Evolutionary conservation across 2,888 invertebrate species (phyloP), one percentile per base, ranked within the genome.

Genomic region (Arge pagana): DNA sequence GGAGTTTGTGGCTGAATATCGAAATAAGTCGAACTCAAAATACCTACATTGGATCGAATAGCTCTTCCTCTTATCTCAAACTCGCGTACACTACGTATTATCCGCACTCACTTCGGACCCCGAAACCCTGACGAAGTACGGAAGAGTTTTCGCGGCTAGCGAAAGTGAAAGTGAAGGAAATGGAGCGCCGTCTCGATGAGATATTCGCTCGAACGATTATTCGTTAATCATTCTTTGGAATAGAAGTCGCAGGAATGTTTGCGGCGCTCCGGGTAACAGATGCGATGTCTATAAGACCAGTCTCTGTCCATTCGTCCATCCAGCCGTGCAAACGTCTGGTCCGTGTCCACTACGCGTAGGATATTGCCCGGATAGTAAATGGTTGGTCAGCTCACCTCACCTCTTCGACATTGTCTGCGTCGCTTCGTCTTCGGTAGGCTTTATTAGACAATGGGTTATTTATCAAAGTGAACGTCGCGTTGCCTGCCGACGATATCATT

Each of bases 391-490:
- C 45, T 45, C 43, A 37, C 40, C 36, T 48, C 52, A 43, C 43
- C 43, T 52, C 52, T 52, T 52, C 48, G 52, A 30, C 52, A 45
- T 39, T 15, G 48, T 24, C 37, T 30, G 31, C 36, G 48, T 23
- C 52, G 52, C 30, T 52, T 24, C 48, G 48, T 52, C 52, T 52
- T 52, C 52, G 52, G 36, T 48, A 52, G 39, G 37, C 45, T 52
- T 52, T 52, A 52, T 52, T 52, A 52, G 52, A 52, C 52, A 52
- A 48, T 52, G 39, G 48, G 52, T 48, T 52, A 30, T 52, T 52
- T 52, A 48, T 52, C 52, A 52, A 52, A 48, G 52, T 45, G 45
- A 45, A 45, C 33, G 45, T 45, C n/a, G n/a, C n/a, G n/a, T n/a
- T n/a, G n/a, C n/a, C 45, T 23, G 23, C 45, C 31, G 23, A 45